Evolutionary conservation across 2,113 vertebrate genomes (phyloP), one percentile per base, ranked within the genome.

Genomic region (Carassius carassius): DNA sequence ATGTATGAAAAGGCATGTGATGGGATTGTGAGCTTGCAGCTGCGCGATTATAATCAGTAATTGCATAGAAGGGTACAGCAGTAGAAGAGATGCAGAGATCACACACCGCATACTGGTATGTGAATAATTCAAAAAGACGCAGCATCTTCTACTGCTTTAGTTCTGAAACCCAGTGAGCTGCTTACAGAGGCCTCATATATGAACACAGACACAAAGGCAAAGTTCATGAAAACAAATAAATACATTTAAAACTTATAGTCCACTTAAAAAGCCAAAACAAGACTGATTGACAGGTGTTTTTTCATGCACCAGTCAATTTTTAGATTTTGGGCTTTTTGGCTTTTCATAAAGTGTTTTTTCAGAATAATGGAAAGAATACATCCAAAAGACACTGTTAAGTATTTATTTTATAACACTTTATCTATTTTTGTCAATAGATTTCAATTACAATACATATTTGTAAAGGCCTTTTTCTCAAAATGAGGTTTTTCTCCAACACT

Each of bases 1-100:
- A 11, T 65, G 56, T 32, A 7, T 49, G 19, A 67, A 81, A 67
- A 81, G 60, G n/a, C 47, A 54, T 51, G 72, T 29, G 44, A 49
- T 75, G 72, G 72, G 72, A 49, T 75, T 51, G 72, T 47, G 17
- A 3, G 41, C 54, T 37, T 60, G 51, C 76, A 78, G 76, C 56
- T 79, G 78, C 14, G 37, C 21, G 58, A 79, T 79, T 79, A 79
- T 79, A 44, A 63, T 25, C 35, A 79, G 21, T 63, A 47, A 79
- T 63, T 79, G 37, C 35, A 60, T 62, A 60, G 77, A 60, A 62
- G 32, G 13, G 54, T 62, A 78, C 19, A 79, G 37, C 78, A 63
- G 11, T 17, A 10, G 58, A 1, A 63, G 35, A 41, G n/a, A 81
- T 47, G 21, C 62, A 67, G 17, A 67, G 62, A 65, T 65, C 17